Evolutionary conservation across 2,888 invertebrate genomes (phyloP), one percentile per base, ranked within the genome.

Genomic region (Chrysodeixis includens): DNA sequence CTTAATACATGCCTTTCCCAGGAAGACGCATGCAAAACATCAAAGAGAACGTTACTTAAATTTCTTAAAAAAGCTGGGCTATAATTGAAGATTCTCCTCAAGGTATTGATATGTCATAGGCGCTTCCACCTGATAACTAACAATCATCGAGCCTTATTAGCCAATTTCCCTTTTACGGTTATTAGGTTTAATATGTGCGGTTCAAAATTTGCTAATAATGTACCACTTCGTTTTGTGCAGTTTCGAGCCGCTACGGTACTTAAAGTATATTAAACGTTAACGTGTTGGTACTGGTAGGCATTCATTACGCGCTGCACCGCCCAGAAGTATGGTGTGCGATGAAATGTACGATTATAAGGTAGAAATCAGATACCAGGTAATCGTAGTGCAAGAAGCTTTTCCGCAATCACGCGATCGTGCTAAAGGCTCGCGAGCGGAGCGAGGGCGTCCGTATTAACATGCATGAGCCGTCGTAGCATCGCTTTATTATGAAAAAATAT

Each of bases 201-300:
- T 84, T 84, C 87, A 79, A 89, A 91, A 89, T 90, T 89, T 83
- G 86, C 82, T 88, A 90, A 88, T 86, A 85, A 83, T 83, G 79
- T 83, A 84, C 83, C 83, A 87, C 83, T 86, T 86, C 80, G 78
- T 82, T 85, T 84, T 86, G 83, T 84, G 79, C 80, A 81, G 83
- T 83, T 86, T 86, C 79, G 80, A 83, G 84, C 85, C 82, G 85
- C 83, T 87, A 85, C 87, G 88, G 85, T 87, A 89, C 86, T 91
- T 89, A 88, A 86, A 83, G 85, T 78, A 84, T 86, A 90, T 91
- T 90, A 91, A 88, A 90, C 86, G 86, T 86, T 91, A 92, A 93
- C 84, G 88, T 88, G 90, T 86, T 86, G 83, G 86, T 76, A 83
- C 76, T 82, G 83, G 86, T 84, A 89, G 86, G 87, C 84, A 86